Evolutionary conservation across 2,888 invertebrate species (phyloP).

Genomic region (Morinoia aosen): DNA sequence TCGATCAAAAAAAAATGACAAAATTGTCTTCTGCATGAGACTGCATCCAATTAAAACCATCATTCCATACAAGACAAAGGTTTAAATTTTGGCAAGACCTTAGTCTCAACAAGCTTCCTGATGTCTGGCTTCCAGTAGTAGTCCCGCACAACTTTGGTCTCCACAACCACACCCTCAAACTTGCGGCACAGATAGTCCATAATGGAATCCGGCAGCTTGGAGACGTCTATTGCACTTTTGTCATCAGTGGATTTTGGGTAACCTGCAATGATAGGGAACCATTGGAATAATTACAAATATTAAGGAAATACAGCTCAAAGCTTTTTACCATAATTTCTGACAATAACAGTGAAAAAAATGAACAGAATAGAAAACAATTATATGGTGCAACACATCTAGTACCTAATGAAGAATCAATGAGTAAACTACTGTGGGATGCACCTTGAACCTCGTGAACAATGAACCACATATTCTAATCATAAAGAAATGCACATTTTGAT

Average conservation of each 20-base stretch:
- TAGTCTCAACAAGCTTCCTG: conserved; percentile 81
- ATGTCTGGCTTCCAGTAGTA: conserved; percentile 88
- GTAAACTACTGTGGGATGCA: no score
- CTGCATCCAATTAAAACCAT: no score
- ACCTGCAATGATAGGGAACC: conserved; percentile 76
- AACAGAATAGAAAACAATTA: neutral
- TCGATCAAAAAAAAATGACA: no score
- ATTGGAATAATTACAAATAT: conserved; percentile 72
- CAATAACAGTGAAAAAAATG: neutral
- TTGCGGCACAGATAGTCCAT: conserved; percentile 85
- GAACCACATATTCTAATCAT: no score
- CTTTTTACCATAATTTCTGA: neutral
- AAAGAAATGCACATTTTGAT: no score
- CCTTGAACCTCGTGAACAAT: no score
- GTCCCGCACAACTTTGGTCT: conserved; percentile 91
- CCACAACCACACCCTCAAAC: conserved; percentile 86
- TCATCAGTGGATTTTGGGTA: conserved; percentile 75
- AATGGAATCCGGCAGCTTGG: conserved; percentile 83
- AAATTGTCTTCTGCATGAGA: no score
- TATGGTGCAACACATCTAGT: no score
- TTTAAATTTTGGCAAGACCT: conserved; percentile 71
- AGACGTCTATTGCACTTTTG: conserved; percentile 72
- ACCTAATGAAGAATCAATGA: no score
- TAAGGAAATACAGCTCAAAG: neutral
- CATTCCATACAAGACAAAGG: no score